A percentile compares a stretch with the other conserved stretches of the same genome.
Conservation (phyloP, 2,113 vertebrate genomes). For the Passerina amoena region DNA sequence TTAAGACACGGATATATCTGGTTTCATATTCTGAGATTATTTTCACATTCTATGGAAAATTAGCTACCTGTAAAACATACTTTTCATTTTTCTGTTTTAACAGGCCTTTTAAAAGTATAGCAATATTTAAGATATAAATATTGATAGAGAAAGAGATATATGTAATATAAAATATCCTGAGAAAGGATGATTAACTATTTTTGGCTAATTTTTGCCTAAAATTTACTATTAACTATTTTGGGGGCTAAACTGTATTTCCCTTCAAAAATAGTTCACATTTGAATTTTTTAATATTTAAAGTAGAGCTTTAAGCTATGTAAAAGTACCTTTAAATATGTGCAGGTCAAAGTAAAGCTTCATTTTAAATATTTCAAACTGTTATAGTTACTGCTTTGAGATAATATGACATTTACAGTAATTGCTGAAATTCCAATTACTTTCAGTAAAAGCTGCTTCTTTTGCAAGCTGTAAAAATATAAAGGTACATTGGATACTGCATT, state of each 20-base stretch:
- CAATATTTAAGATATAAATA: neutral
- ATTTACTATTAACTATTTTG: neutral
- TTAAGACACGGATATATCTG: neutral
- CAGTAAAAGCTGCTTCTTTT: conserved; percentile 30
- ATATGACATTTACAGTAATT: conserved; percentile 60
- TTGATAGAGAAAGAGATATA: neutral
- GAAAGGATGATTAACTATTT: neutral
- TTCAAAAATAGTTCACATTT: conserved; percentile 6
- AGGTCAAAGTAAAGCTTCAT: conserved; percentile 20
- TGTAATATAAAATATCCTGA: neutral
- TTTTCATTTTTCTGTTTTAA: neutral
- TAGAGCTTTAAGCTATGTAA: neutral
- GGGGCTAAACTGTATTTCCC: neutral
- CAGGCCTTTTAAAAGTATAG: neutral
- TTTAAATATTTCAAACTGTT: conserved; percentile 41
- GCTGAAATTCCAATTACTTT: conserved; percentile 52
- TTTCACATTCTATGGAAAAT: neutral
- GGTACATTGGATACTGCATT: neutral
- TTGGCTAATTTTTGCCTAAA: neutral
- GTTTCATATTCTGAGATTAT: neutral
- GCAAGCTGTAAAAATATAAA: conserved; percentile 39
- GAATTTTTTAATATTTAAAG: neutral
- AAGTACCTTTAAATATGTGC: conserved; percentile 22
- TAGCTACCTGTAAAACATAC: neutral
- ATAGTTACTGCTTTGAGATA: conserved; percentile 38